A percentile compares a stretch with the other conserved stretches of the same genome.
Conservation (phyloP, 2,888 invertebrate species). For the Leucoptera coffeella region DNA sequence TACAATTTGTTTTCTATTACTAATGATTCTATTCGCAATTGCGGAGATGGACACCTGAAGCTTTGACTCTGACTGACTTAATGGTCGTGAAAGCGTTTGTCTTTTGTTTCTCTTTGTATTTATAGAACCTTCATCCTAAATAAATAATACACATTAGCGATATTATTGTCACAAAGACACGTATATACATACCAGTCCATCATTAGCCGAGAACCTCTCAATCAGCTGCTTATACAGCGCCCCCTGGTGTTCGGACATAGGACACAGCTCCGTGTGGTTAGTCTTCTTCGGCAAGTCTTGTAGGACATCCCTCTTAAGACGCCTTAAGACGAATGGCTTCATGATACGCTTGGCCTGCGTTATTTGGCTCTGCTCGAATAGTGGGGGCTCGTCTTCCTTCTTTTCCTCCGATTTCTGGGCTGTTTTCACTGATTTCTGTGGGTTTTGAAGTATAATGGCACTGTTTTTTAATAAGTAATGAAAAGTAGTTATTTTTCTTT, state of each 20-base stretch:
- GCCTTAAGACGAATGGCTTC: conserved; percentile 88
- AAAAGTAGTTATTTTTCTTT: no score
- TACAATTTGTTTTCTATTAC: no score
- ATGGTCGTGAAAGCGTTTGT: no score
- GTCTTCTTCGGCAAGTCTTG: conserved; percentile 80
- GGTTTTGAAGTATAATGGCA: no score
- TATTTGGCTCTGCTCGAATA: conserved; percentile 88
- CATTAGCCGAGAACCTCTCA: conserved; percentile 58
- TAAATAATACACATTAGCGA: conserved; percentile 7
- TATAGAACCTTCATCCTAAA: no score
- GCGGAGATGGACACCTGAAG: no score
- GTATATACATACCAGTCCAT: conserved; percentile 47
- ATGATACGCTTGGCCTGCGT: conserved; percentile 91
- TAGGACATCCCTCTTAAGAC: conserved; percentile 82
- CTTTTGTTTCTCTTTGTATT: no score
- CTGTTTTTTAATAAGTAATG: no score
- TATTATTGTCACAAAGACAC: conserved; percentile 1
- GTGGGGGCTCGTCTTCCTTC: conserved; percentile 56
- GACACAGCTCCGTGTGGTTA: conserved; percentile 56
- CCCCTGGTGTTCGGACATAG: conserved; percentile 68
- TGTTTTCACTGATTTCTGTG: conserved; percentile 48
- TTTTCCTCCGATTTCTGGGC: conserved; percentile 34
- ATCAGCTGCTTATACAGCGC: conserved; percentile 71
- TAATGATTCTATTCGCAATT: no score
- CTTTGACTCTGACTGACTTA: no score